Conservation (phyloP, 2,113 vertebrate species). For the Apistogramma diplotaenia region DNA sequence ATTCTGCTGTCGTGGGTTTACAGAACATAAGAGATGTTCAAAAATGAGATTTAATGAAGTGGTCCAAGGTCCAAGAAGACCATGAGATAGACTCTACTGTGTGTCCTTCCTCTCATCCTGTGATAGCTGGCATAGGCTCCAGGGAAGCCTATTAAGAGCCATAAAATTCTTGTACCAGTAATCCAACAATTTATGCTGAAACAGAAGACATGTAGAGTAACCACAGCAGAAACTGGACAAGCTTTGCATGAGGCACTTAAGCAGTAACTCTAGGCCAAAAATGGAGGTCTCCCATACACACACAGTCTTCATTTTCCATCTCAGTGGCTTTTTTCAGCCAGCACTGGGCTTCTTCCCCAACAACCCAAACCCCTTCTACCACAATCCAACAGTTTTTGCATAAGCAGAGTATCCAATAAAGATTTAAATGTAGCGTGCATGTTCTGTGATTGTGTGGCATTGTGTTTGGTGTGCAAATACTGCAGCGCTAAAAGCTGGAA, state of each 20-base stretch:
- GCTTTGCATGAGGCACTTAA: neutral
- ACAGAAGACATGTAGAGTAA: neutral
- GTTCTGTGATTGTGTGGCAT: neutral
- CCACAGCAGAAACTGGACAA: neutral
- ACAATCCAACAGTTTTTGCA: neutral
- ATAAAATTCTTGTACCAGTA: neutral
- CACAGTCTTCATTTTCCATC: neutral
- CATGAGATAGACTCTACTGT: neutral
- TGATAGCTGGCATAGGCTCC: neutral
- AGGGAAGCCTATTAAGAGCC: neutral
- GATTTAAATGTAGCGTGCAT: neutral
- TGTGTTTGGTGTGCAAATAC: neutral
- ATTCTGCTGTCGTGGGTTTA: neutral
- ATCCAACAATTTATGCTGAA: neutral
- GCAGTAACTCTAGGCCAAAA: neutral
- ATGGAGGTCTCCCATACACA: fast-evolving
- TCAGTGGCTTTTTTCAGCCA: neutral
- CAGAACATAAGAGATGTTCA: too few relatives aligned
- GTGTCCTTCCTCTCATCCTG: too few relatives aligned
- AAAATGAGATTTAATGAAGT: neutral
- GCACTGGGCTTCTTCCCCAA: neutral
- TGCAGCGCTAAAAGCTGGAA: neutral
- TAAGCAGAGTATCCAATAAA: neutral
- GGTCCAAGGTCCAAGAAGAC: neutral
- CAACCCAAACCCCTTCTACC: neutral